Percentiles rank a stretch among this genome's conserved stretches.
Evolutionary conservation across 1,140 invertebrate genomes (phyloP).

Genomic region (Camponotus floridanus): DNA sequence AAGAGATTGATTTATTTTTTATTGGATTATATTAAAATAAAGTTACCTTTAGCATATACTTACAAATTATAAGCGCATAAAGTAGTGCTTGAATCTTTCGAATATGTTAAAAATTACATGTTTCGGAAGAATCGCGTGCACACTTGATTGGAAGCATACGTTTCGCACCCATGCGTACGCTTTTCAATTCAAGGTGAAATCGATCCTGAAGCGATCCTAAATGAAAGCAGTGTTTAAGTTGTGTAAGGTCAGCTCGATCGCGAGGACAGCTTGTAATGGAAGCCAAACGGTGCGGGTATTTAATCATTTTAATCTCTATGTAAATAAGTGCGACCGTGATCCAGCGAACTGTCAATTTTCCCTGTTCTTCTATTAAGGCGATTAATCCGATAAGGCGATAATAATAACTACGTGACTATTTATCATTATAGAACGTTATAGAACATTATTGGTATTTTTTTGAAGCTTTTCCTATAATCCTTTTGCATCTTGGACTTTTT

Average conservation of each 20-base stretch:
- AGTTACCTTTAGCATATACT: no score
- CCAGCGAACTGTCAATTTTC: slow-evolving; percentile 29
- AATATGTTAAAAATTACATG: not conserved
- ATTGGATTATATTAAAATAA: no score
- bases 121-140: not conserved
- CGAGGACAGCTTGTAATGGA: not conserved
- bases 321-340: slow-evolving; percentile 26
- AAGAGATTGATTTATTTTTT: no score
- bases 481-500: not conserved
- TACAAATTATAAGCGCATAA: no score
- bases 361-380: not conserved
- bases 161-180: not conserved
- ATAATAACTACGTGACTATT: slow-evolving; percentile 31
- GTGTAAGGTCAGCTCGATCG: not conserved
- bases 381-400: no score
- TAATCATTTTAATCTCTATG: slow-evolving; percentile 31
- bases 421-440: slow-evolving; percentile 14
- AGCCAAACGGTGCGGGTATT: not conserved
- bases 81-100: slow-evolving; percentile 1
- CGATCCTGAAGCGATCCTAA: not conserved
- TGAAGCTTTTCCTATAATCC: not conserved
- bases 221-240: not conserved
- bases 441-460: not conserved
- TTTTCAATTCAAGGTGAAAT: not conserved
- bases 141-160: not conserved